A percentile compares a stretch with the other conserved stretches of the same genome.
These are phyloP conservation scores for Pandion haliaetus DNA, from an alignment of 2,113 vertebrate species.

Conservation along the genomic window DNA sequence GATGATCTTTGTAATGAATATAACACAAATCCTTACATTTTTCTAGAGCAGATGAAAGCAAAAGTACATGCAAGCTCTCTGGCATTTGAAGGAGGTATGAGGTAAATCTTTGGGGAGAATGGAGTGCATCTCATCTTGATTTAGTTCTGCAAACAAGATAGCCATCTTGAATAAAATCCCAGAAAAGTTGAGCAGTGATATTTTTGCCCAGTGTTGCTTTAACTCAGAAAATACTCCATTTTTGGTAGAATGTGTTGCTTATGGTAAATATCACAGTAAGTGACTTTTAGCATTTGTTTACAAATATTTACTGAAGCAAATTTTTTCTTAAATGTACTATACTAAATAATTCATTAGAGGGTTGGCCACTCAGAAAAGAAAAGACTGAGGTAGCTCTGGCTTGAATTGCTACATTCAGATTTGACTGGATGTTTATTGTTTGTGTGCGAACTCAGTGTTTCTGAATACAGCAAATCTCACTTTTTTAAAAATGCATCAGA, in stretches of 20 bases:
- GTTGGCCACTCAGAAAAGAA: neutral
- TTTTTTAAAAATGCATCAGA: conserved; percentile 24
- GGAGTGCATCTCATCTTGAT: neutral
- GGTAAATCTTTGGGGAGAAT: neutral
- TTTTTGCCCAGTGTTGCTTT: neutral
- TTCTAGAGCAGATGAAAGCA: neutral
- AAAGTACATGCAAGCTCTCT: neutral
- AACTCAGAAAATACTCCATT: neutral
- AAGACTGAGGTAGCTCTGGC: neutral
- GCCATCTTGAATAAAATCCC: neutral
- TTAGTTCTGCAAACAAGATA: neutral
- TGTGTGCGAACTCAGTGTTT: neutral
- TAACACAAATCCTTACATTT: neutral
- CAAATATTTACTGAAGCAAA: neutral
- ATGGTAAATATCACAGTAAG: neutral
- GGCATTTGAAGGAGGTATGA: conserved; percentile 7
- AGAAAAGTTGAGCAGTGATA: neutral
- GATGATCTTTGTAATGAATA: neutral
- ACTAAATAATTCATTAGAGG: conserved; percentile 21
- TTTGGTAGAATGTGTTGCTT: neutral
- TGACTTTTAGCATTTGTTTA: neutral
- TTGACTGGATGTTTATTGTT: neutral
- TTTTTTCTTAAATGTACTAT: neutral
- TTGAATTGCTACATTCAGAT: neutral
- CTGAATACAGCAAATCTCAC: neutral